phyloP scores from a whole-genome alignment of 2,113 vertebrate genomes.

The Rhipidura dahli region DNA sequence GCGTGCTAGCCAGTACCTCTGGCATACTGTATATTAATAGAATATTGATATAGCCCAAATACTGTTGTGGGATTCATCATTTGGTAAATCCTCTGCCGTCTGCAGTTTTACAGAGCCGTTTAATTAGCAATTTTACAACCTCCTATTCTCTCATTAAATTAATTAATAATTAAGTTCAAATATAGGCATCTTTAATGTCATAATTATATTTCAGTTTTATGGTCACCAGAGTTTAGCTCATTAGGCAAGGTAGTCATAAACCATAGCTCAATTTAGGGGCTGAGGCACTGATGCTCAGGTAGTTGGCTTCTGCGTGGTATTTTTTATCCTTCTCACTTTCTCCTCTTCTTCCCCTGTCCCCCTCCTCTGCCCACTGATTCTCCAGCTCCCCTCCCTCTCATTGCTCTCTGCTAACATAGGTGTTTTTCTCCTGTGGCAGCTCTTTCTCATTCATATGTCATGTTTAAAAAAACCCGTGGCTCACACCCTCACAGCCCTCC shows the following conservation, averaged over 20 bases:
- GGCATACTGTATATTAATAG: conserved; percentile 89
- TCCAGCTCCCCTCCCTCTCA: not conserved
- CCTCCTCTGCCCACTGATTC: not conserved
- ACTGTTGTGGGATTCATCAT: conserved; percentile 78
- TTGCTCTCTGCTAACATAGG: not conserved
- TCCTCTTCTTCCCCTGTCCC: not conserved
- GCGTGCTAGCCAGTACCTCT: conserved; percentile 81
- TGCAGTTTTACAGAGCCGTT: conserved; percentile 82
- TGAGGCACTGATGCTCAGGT: conserved; percentile 31
- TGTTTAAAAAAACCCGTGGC: not conserved
- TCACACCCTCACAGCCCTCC: not conserved
- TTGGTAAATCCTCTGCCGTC: conserved; percentile 82
- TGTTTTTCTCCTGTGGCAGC: not conserved
- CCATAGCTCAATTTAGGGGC: conserved; percentile 66
- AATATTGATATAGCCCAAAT: conserved; percentile 91
- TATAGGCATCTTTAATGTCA: conserved; percentile 91
- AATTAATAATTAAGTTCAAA: conserved; percentile 92
- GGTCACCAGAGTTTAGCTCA: conserved; percentile 82
- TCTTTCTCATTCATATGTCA: not conserved
- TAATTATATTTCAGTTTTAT: conserved; percentile 91
- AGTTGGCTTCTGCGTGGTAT: not conserved
- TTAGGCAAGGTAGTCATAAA: conserved; percentile 80
- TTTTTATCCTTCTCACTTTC: conserved; percentile 45
- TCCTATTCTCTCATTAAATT: conserved; percentile 87
- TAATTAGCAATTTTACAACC: conserved; percentile 90